phyloP scores from a whole-genome alignment of 2,888 invertebrate genomes.

The Siphlonurus alternatus region DNA sequence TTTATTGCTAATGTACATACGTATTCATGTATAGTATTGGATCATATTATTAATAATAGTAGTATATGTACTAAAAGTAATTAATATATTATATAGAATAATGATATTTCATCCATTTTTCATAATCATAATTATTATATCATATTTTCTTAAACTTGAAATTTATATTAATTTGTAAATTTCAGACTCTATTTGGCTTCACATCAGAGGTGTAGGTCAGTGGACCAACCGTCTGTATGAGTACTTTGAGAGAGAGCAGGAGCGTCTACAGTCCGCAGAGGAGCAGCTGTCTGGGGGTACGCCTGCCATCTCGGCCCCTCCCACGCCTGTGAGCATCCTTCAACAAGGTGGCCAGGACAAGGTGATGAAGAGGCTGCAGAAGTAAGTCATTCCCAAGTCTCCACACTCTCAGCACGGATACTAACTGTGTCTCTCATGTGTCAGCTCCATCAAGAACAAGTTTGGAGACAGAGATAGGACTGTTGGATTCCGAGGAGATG shows the following conservation, averaged over 20 bases:
- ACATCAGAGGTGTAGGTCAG: conserved; percentile 82
- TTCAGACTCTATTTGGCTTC: conserved; percentile 78
- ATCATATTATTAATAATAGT: no score
- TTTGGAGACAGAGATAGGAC: conserved; percentile 9
- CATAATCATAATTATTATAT: no score
- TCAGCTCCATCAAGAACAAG: conserved; percentile 12
- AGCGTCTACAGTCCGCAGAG: conserved; percentile 49
- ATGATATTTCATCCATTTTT: no score
- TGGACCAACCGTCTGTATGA: conserved; percentile 81
- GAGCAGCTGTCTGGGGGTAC: conserved; percentile 26
- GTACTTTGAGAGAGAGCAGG: conserved; percentile 71
- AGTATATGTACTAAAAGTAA: no score
- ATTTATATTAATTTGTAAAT: no score
- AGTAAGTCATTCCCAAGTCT: no score
- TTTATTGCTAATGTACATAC: no score
- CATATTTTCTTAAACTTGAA: no score
- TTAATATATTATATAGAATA: no score
- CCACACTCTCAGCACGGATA: no score
- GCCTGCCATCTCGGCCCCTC: conserved; percentile 21
- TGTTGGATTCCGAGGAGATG: conserved; percentile 12
- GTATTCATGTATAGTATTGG: no score
- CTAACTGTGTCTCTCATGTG: no score
- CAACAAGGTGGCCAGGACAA: neutral
- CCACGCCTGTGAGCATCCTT: conserved; percentile 13
- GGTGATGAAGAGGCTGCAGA: conserved; percentile 13